These are phyloP conservation scores for Drosophila kepulauana DNA, from an alignment of 1,140 invertebrate species.

Conservation along the genomic window DNA sequence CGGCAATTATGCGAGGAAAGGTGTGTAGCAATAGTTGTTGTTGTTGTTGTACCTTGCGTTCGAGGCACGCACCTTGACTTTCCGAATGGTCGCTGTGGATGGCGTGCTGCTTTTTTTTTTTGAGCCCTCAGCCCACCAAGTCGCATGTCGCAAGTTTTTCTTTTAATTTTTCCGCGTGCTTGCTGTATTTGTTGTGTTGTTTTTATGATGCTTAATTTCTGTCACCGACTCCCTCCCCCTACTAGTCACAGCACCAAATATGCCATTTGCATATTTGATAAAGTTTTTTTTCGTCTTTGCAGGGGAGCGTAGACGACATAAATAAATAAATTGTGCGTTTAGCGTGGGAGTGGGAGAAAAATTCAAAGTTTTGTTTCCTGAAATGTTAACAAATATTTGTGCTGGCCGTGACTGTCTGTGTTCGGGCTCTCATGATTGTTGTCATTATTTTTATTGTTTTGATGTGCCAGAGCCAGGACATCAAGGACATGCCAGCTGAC, in stretches of 20 bases:
- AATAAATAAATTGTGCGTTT: constrained; percentile 71
- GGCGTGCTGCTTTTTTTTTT: constrained; percentile 21
- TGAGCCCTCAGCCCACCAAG: not conserved
- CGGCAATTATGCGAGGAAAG: constrained; percentile 37
- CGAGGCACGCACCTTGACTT: constrained; percentile 20
- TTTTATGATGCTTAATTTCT: constrained; percentile 73
- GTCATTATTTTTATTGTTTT: constrained; percentile 55
- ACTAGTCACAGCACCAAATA: constrained; percentile 1
- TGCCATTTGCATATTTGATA: constrained; percentile 72
- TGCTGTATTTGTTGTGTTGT: constrained; percentile 25
- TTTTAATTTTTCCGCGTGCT: constrained; percentile 38
- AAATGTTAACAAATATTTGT: constrained; percentile 53
- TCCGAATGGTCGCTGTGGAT: constrained; percentile 31
- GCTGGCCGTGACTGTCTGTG: constrained; percentile 12
- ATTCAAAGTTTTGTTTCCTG: constrained; percentile 56
- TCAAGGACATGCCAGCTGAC: constrained; percentile 19
- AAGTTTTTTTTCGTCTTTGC: constrained; percentile 24
- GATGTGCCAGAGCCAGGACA: constrained; percentile 15
- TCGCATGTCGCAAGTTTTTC: constrained; percentile 43
- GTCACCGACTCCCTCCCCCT: constrained; percentile 41
- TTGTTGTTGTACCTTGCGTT: not conserved
- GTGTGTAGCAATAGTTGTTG: constrained; percentile 26
- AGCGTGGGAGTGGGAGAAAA: constrained; percentile 22
- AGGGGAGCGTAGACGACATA: constrained; percentile 30
- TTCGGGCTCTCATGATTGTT: constrained; percentile 37